These are phyloP conservation scores for Syngnathus scovelli DNA, from an alignment of 2,113 vertebrate genomes.

Conservation along the genomic window DNA sequence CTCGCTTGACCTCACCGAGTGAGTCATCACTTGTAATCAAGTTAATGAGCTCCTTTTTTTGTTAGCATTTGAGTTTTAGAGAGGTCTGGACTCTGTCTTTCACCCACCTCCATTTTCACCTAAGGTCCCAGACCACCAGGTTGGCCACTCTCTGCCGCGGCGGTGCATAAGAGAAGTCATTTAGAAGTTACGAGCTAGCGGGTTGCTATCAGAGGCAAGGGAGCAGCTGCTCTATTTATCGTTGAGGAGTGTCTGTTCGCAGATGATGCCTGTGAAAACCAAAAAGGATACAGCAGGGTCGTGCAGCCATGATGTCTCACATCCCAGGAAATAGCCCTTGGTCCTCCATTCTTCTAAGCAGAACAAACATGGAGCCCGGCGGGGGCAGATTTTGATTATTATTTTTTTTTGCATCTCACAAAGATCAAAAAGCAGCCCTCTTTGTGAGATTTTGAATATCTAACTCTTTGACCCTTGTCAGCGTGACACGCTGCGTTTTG, in stretches of 20 bases:
- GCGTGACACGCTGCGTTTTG: too few relatives aligned
- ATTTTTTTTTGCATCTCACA: constrained; percentile 21
- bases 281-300: constrained; percentile 38
- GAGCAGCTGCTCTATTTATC: constrained; percentile 51
- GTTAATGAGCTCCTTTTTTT: constrained; percentile 37
- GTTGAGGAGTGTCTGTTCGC: constrained; percentile 30
- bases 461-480: constrained; percentile 13
- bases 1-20: constrained; percentile 28
- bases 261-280: constrained; percentile 42
- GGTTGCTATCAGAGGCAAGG: constrained; percentile 42
- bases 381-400: constrained; percentile 33
- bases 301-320: constrained; percentile 37
- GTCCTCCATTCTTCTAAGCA: constrained; percentile 30
- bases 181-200: constrained; percentile 52
- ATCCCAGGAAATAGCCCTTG: constrained; percentile 38
- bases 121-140: constrained; percentile 11
- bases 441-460: constrained; percentile 36
- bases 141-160: constrained; percentile 9
- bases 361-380: constrained; percentile 46
- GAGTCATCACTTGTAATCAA: constrained; percentile 31
- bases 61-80: constrained; percentile 23
- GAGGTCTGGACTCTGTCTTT: constrained; percentile 19
- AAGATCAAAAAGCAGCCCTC: constrained; percentile 42
- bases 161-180: constrained; percentile 30
- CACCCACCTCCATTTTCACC: constrained; percentile 15